Evolutionary conservation across 2,113 vertebrate genomes (phyloP).

Genomic region (Bos indicus): DNA sequence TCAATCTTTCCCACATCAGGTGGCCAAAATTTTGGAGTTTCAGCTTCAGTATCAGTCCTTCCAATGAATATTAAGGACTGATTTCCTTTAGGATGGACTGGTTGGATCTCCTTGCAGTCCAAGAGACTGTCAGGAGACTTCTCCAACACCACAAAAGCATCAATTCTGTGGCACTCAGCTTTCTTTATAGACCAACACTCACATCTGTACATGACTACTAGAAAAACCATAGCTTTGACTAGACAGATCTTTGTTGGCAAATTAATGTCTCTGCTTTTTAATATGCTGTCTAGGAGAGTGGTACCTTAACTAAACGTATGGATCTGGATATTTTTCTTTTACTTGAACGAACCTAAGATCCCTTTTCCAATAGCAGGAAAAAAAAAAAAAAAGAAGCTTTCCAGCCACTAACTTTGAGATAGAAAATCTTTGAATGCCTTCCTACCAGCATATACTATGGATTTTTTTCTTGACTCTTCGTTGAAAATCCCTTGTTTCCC

Average conservation of each 20-base stretch:
- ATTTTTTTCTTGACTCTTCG: background rate
- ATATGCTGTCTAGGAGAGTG: background rate
- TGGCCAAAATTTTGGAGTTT: background rate
- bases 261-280: background rate
- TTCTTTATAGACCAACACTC: background rate
- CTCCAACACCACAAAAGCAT: background rate
- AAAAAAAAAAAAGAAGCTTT: background rate
- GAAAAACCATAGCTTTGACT: background rate
- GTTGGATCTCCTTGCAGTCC: background rate
- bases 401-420: background rate
- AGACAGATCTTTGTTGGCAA: background rate
- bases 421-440: background rate
- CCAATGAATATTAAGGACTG: background rate
- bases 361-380: background rate
- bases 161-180: rapidly evolving
- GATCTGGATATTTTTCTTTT: background rate
- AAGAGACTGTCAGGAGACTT: background rate
- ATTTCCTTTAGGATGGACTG: background rate
- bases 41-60: background rate
- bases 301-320: background rate
- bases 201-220: background rate
- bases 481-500: background rate
- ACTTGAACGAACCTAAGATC: background rate
- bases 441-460: background rate
- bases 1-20: background rate